These are phyloP conservation scores for Camponotus vicinus DNA, from an alignment of 1,140 invertebrate genomes.

Conservation along the genomic window DNA sequence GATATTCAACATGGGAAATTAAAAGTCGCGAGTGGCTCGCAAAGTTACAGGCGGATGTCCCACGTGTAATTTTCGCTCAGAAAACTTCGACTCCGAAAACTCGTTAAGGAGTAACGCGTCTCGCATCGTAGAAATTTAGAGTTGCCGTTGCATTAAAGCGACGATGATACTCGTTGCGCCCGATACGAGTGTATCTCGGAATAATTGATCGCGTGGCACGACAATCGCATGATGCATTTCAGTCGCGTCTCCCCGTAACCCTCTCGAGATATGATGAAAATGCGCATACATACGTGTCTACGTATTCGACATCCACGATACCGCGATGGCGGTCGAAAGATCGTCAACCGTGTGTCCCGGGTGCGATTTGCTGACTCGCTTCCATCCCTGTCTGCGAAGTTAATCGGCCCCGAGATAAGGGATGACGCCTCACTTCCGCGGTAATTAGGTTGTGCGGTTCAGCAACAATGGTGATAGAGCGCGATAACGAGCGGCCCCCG, in stretches of 20 bases:
- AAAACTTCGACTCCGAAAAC: constrained; percentile 15
- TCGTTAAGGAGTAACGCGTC: constrained; percentile 9
- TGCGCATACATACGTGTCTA: not conserved
- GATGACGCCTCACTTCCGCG: constrained; percentile 67
- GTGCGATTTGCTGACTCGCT: constrained; percentile 64
- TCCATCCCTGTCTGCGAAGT: constrained; percentile 47
- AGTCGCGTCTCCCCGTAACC: not conserved
- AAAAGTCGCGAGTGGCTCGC: constrained; percentile 20
- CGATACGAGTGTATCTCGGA: not conserved
- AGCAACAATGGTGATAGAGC: constrained; percentile 64
- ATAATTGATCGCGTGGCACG: constrained; percentile 14
- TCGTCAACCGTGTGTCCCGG: constrained; percentile 42
- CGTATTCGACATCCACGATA: constrained; percentile 27
- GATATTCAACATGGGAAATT: constrained; percentile 33
- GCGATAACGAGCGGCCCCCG: constrained; percentile 60
- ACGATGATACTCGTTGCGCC: not conserved
- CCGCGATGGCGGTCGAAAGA: constrained; percentile 40
- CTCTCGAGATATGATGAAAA: not conserved
- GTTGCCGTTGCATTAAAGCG: constrained; percentile 1
- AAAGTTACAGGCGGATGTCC: constrained; percentile 20
- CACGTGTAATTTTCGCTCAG: constrained; percentile 15
- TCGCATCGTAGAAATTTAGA: constrained; percentile 4
- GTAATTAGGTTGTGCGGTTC: constrained; percentile 69
- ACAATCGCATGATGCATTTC: not conserved
- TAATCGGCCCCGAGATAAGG: constrained; percentile 69